Evolutionary conservation across 2,113 vertebrate genomes (phyloP).

Genomic region (Craseonycteris thonglongyai): DNA sequence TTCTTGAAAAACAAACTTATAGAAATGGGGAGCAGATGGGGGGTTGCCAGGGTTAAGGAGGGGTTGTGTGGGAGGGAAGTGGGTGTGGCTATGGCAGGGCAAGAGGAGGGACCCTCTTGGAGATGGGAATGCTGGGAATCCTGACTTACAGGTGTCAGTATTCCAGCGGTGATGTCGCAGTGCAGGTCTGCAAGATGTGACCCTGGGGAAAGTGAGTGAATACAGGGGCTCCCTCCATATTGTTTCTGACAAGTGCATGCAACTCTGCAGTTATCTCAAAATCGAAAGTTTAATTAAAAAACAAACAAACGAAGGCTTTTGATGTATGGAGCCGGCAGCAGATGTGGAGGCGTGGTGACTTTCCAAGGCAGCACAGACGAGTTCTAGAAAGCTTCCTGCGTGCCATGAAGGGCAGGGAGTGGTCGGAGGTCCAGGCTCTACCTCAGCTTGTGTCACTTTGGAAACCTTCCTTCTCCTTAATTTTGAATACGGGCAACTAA

Average conservation of each 20-base stretch:
- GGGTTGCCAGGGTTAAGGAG: background rate
- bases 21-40: background rate
- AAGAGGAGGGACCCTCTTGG: background rate
- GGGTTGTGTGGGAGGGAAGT: too few species aligned
- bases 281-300: background rate
- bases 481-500: background rate
- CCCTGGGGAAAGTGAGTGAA: background rate
- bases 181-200: background rate
- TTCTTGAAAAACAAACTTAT: background rate
- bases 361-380: background rate
- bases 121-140: background rate
- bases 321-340: background rate
- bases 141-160: too few species aligned
- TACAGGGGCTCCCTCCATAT: background rate
- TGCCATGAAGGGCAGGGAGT: background rate
- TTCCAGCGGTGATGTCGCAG: background rate
- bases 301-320: background rate
- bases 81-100: fast-evolving
- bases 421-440: background rate
- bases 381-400: background rate
- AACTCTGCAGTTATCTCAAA: background rate
- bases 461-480: background rate
- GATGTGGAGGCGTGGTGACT: background rate
- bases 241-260: background rate
- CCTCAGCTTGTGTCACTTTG: background rate